Conservation (phyloP, 1,140 invertebrate species). For the Hermatobates lingyangjiaoensis region DNA sequence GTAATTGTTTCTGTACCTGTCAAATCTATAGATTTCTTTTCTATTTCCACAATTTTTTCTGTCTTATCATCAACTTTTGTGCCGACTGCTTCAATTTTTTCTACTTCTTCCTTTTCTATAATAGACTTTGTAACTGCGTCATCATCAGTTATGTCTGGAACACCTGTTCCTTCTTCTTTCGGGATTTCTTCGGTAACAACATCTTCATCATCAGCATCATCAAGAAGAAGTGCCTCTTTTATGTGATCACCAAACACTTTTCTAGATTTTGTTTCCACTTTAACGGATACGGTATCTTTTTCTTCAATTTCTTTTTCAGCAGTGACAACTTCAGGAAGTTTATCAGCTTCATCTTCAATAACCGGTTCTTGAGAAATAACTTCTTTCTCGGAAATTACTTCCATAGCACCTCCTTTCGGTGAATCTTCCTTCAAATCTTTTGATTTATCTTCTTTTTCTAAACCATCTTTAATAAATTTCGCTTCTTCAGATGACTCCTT, state of each 20-base stretch:
- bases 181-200: background rate
- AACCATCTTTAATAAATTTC: constrained; percentile 11
- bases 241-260: background rate
- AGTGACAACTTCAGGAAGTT: constrained; percentile 8
- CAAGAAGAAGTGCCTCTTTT: background rate
- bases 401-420: too few relatives aligned
- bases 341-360: constrained; percentile 6
- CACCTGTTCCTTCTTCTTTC: background rate
- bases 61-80: background rate
- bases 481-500: constrained; percentile 20
- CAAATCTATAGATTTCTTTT: background rate
- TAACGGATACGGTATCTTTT: background rate
- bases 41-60: background rate
- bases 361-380: background rate
- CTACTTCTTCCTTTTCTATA: background rate
- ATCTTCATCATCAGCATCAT: background rate
- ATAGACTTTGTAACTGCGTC: background rate
- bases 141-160: background rate
- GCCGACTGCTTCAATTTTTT: background rate
- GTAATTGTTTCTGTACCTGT: background rate
- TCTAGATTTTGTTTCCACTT: background rate
- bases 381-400: constrained; percentile 4
- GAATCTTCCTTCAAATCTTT: constrained; percentile 18
- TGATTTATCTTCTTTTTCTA: constrained; percentile 14
- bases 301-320: constrained; percentile 11